Evolutionary conservation across 2,888 invertebrate species (phyloP).

Genomic region (Hirtodrosophila cameraria): DNA sequence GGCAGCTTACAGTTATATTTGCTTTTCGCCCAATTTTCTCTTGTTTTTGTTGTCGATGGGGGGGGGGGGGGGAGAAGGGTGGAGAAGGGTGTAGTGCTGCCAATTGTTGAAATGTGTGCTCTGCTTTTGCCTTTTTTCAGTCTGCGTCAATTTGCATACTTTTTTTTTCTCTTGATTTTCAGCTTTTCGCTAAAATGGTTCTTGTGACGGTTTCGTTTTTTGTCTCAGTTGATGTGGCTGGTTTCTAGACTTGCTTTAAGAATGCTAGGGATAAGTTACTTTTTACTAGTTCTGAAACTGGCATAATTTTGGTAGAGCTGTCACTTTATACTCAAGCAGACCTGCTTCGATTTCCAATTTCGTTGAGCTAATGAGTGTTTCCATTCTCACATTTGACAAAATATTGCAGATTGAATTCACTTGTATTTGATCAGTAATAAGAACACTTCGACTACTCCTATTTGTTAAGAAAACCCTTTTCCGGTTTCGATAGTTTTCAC

Average conservation of each 20-base stretch:
- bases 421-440: too few relatives aligned
- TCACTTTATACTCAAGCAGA: too few relatives aligned
- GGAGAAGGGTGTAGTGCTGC: conserved; percentile 10
- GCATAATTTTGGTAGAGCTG: too few relatives aligned
- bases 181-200: conserved; percentile 19
- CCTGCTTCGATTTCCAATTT: too few relatives aligned
- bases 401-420: too few relatives aligned
- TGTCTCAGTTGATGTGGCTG: conserved; percentile 25
- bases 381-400: too few relatives aligned
- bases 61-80: background rate
- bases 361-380: too few relatives aligned
- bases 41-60: background rate
- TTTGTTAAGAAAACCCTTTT: too few relatives aligned
- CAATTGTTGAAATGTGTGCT: conserved; percentile 44
- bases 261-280: background rate
- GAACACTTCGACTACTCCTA: too few relatives aligned
- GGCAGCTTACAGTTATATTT: conserved; percentile 61
- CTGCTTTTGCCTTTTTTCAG: conserved; percentile 15
- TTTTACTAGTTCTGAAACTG: background rate
- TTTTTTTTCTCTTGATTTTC: conserved; percentile 41
- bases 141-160: conserved; percentile 44
- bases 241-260: background rate
- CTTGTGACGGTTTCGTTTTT: conserved; percentile 22
- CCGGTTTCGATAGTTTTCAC: too few relatives aligned
- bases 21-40: conserved; percentile 32